Evolutionary conservation across 1,140 invertebrate species (phyloP).

Genomic region (Ditylenchus dipsaci): DNA sequence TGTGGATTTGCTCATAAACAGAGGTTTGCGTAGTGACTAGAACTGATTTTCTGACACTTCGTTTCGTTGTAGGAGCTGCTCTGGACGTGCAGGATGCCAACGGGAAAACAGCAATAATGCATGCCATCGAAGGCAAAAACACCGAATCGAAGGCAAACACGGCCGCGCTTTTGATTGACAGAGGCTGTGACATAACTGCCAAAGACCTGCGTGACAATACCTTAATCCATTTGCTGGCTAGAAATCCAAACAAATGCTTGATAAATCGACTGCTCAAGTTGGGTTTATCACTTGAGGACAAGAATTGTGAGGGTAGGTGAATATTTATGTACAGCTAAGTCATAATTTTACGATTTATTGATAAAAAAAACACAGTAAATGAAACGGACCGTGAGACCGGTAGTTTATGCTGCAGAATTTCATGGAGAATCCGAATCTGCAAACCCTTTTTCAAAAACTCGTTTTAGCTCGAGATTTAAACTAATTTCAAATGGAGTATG

Average conservation of each 20-base stretch:
- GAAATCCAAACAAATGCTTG: slow-evolving; percentile 80
- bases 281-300: slow-evolving; percentile 57
- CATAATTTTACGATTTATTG: no score
- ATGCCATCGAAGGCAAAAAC: slow-evolving; percentile 82
- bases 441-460: no score
- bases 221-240: slow-evolving; percentile 59
- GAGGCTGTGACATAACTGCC: slow-evolving; percentile 70
- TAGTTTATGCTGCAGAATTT: no score
- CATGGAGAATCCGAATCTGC: no score
- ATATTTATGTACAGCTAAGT: no score
- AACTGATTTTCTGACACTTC: slow-evolving; percentile 2
- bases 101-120: slow-evolving; percentile 79
- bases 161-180: slow-evolving; percentile 74
- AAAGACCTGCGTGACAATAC: slow-evolving; percentile 71
- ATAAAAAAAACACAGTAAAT: no score
- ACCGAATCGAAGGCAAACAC: slow-evolving; percentile 67
- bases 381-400: no score
- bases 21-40: slow-evolving; percentile 64
- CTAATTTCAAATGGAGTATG: no score
- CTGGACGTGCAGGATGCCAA: slow-evolving; percentile 76
- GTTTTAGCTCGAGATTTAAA: no score
- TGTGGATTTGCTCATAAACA: slow-evolving; percentile 77
- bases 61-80: slow-evolving; percentile 66
- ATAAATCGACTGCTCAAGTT: slow-evolving; percentile 66
- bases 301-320: slow-evolving; percentile 34